Evolutionary conservation across 2,888 invertebrate genomes (phyloP).

Genomic region (Brachycybe producta): DNA sequence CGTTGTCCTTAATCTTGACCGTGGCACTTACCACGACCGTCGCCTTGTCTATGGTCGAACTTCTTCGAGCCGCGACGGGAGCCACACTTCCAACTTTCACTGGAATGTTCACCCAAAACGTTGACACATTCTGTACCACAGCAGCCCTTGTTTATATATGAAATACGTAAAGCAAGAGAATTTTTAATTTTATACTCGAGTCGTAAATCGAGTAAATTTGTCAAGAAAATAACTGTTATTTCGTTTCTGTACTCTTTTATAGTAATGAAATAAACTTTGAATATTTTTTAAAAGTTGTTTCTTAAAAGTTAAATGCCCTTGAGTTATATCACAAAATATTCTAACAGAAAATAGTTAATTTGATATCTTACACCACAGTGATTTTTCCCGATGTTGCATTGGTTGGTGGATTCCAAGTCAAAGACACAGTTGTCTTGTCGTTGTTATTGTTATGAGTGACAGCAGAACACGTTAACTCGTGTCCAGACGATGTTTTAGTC

Average conservation of each 20-base stretch:
- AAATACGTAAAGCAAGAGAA: background rate
- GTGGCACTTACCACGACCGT: too few relatives aligned
- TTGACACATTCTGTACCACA: slow-evolving; percentile 15
- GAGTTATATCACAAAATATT: too few relatives aligned
- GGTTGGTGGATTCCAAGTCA: slow-evolving; percentile 13
- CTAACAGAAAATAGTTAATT: too few relatives aligned
- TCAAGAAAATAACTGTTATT: background rate
- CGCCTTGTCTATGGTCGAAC: too few relatives aligned
- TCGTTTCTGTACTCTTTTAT: background rate
- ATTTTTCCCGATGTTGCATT: slow-evolving; percentile 13
- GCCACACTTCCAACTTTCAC: slow-evolving; percentile 12
- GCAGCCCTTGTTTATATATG: slow-evolving; percentile 7
- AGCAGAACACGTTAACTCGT: slow-evolving; percentile 9
- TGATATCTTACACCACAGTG: slow-evolving; percentile 10
- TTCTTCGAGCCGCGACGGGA: too few relatives aligned
- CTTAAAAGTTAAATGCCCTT: too few relatives aligned
- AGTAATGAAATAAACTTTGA: background rate
- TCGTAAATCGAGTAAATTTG: background rate
- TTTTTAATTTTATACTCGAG: background rate
- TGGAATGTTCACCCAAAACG: slow-evolving; percentile 14
- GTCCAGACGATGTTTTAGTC: slow-evolving; percentile 3
- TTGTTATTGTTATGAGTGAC: slow-evolving; percentile 15
- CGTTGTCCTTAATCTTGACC: too few relatives aligned
- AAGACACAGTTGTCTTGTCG: slow-evolving; percentile 1
- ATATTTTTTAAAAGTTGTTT: too few relatives aligned